Base-by-base conservation (phyloP, 2,888 invertebrate genomes). In the Resseliella maxima region DNA sequence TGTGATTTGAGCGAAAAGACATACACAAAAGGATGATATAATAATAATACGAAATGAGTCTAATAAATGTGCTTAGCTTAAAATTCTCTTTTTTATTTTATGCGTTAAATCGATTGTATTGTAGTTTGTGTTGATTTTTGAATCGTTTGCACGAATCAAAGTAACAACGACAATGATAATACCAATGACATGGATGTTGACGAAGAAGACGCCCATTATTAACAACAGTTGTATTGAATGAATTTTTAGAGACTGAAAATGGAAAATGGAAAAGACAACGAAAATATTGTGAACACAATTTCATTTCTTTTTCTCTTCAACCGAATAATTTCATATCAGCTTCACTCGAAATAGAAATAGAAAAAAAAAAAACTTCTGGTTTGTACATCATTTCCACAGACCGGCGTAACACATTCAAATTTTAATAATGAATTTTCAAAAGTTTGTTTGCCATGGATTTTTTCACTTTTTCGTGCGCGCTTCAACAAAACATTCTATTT, bases 21-120 rank as follows among this genome's bases (percentile, higher is more conserved):
- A 18, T 27, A 27, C 24, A n/a, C n/a, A n/a, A n/a, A n/a, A 59
- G 59, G 59, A 12, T 41, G n/a, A 27, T 59, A 24, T 24, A 3
- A 59, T 59, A 59, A 59, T 59, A 59, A 59, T 59, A 59, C 50
- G n/a, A 50, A 50, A 50, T 59, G 59, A 59, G 59, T 59, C 0
- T 59, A 59, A 59, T n/a, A 59, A 59, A 24, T 59, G 59, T 27
- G 59, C 24, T 59, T 59, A 59, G 50, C 10, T 50, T 2, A 50
- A 50, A 59, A 12, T 24, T 59, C 5, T 27, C 5, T n/a, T 24
- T 24, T 27, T 21, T 12, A 2, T 50, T 50, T 50, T 50, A 50
- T 41, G 6, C 41, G 6, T 59, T 50, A 50, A 18, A 12, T 21
- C 27, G 27, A 59, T 59, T 59, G 59, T n/a, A n/a, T 59, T 59